phyloP scores from a whole-genome alignment of 1,140 invertebrate species.

The Tyrophagus putrescentiae region DNA sequence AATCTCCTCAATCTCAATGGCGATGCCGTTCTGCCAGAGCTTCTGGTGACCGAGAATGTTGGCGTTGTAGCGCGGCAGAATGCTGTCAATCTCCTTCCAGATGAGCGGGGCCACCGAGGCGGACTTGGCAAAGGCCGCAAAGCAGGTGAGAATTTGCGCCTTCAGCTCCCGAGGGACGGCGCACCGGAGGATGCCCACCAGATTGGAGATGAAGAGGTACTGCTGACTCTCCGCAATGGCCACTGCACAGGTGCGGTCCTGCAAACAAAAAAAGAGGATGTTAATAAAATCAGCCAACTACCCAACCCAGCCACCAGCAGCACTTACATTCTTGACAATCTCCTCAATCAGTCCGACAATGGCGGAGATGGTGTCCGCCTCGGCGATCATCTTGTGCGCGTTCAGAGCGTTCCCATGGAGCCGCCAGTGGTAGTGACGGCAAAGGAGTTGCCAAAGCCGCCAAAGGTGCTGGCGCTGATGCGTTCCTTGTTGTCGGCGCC shows the following conservation, averaged over 20 bases:
- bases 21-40: constrained; percentile 27
- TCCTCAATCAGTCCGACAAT: constrained; percentile 18
- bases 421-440: too few species aligned
- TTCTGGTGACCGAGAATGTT: constrained; percentile 2
- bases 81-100: constrained; percentile 41
- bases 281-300: constrained; percentile 6
- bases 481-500: constrained; percentile 43
- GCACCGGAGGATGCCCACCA: constrained; percentile 69
- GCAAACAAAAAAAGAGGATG: constrained; percentile 14
- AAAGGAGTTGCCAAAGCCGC: not conserved
- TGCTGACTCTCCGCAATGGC: constrained; percentile 67
- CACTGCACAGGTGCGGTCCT: constrained; percentile 35
- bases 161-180: constrained; percentile 69
- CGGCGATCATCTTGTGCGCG: not conserved
- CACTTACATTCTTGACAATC: constrained; percentile 22
- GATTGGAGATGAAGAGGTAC: constrained; percentile 59
- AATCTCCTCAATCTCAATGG: constrained; percentile 51
- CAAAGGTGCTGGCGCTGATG: not conserved
- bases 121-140: constrained; percentile 57
- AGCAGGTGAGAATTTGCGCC: constrained; percentile 55
- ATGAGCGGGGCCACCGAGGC: constrained; percentile 53
- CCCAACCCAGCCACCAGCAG: not conserved
- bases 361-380: constrained; percentile 18
- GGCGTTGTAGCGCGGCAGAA: constrained; percentile 16
- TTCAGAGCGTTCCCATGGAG: not conserved